Percentiles rank a stretch among this genome's conserved stretches.
Conservation (phyloP, 1,140 invertebrate genomes). For the Micrasema longulum region DNA sequence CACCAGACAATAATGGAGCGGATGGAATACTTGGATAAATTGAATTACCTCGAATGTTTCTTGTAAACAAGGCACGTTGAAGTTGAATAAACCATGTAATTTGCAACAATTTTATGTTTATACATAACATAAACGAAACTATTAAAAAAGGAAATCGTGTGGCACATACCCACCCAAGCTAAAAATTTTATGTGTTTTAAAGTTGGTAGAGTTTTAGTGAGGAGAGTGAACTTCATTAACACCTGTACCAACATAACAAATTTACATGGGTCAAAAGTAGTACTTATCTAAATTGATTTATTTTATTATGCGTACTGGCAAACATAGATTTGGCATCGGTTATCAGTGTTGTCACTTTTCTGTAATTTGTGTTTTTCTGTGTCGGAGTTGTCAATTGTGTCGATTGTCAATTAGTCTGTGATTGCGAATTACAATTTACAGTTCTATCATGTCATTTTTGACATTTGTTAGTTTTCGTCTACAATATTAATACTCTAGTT, state of each 20-base stretch:
- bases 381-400: too few relatives aligned
- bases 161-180: slow-evolving; percentile 45
- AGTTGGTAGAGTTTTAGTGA: slow-evolving; percentile 21
- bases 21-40: not conserved
- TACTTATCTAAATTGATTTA: too few relatives aligned
- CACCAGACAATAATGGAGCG: slow-evolving; percentile 13
- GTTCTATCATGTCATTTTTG: too few relatives aligned
- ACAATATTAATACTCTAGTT: too few relatives aligned
- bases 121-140: slow-evolving; percentile 33
- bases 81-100: slow-evolving; percentile 16
- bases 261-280: too few relatives aligned
- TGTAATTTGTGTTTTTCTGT: too few relatives aligned
- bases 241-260: not conserved
- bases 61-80: not conserved
- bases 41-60: slow-evolving; percentile 23
- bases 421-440: too few relatives aligned
- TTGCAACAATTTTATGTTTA: slow-evolving; percentile 29
- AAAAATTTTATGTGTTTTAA: slow-evolving; percentile 31
- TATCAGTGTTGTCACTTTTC: too few relatives aligned
- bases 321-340: too few relatives aligned
- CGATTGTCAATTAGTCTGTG: too few relatives aligned
- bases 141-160: slow-evolving; percentile 42
- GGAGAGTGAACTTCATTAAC: not conserved
- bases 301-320: too few relatives aligned
- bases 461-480: too few relatives aligned